These are phyloP conservation scores for Pandion haliaetus DNA, from an alignment of 2,113 vertebrate genomes.

Conservation along the genomic window DNA sequence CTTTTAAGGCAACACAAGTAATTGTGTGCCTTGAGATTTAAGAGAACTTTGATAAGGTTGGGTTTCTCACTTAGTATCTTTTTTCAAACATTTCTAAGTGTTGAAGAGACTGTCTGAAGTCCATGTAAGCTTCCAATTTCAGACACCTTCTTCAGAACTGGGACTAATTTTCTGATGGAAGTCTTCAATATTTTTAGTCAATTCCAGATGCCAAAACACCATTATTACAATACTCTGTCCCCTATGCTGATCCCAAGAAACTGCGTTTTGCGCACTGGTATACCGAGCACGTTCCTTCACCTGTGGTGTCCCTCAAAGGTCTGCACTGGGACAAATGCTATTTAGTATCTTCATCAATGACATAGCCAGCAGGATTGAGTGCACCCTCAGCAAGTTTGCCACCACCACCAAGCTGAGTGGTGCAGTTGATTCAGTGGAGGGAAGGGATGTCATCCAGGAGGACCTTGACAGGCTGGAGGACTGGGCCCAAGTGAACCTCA, in stretches of 20 bases:
- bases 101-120: not conserved
- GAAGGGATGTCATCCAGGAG: not conserved
- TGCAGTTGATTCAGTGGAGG: not conserved
- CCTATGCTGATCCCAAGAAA: not conserved
- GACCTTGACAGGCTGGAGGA: not conserved
- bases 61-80: not conserved
- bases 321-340: accelerated
- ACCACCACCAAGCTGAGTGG: not conserved
- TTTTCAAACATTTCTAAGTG: not conserved
- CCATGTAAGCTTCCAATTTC: not conserved
- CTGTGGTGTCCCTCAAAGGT: not conserved
- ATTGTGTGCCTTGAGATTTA: not conserved
- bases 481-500: not conserved
- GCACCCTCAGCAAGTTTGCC: not conserved
- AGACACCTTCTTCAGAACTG: not conserved
- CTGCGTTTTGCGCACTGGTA: not conserved
- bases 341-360: not conserved
- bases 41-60: not conserved
- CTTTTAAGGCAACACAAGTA: not conserved
- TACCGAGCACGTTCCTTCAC: not conserved
- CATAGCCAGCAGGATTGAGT: not conserved
- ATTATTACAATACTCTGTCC: not conserved
- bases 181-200: not conserved
- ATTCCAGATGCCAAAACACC: not conserved
- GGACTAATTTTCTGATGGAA: not conserved